Evolutionary conservation across 2,888 invertebrate species (phyloP).

Genomic region (Eristalis tenax): DNA sequence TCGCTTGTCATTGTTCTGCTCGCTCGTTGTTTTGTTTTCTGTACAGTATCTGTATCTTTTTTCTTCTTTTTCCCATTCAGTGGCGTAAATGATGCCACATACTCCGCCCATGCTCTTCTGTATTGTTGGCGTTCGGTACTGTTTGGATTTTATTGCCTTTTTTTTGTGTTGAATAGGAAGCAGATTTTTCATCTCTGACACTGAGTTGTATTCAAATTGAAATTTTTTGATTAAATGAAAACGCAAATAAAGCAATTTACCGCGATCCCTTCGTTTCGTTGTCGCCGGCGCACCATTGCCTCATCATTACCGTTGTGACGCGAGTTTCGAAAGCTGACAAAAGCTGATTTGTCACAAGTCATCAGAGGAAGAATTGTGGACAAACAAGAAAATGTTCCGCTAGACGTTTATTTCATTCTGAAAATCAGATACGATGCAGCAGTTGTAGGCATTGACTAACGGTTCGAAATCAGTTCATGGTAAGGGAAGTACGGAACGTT

Average conservation of each 20-base stretch:
- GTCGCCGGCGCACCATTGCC: constrained; percentile 9
- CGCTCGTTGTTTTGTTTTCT: constrained; percentile 49
- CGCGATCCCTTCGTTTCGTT: constrained; percentile 22
- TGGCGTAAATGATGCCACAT: constrained; percentile 72
- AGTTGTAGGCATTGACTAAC: too few relatives aligned
- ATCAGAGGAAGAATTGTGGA: background rate
- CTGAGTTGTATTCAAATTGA: constrained; percentile 71
- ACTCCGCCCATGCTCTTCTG: constrained; percentile 49
- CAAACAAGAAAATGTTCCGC: background rate
- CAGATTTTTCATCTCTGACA: constrained; percentile 72
- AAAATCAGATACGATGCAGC: too few relatives aligned
- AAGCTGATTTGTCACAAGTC: background rate
- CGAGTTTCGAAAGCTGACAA: background rate
- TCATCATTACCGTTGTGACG: background rate
- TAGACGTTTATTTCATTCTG: too few relatives aligned
- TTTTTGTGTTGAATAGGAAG: constrained; percentile 66
- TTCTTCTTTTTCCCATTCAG: constrained; percentile 55
- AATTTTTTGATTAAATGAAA: constrained; percentile 71
- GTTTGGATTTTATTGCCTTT: constrained; percentile 48
- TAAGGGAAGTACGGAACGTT: too few relatives aligned
- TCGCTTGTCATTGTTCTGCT: constrained; percentile 64
- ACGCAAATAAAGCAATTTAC: constrained; percentile 70
- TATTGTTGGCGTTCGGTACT: background rate
- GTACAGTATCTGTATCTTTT: constrained; percentile 62
- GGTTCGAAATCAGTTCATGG: too few relatives aligned